These are phyloP conservation scores for Latrodectus elegans DNA, from an alignment of 2,888 invertebrate genomes.

Conservation along the genomic window DNA sequence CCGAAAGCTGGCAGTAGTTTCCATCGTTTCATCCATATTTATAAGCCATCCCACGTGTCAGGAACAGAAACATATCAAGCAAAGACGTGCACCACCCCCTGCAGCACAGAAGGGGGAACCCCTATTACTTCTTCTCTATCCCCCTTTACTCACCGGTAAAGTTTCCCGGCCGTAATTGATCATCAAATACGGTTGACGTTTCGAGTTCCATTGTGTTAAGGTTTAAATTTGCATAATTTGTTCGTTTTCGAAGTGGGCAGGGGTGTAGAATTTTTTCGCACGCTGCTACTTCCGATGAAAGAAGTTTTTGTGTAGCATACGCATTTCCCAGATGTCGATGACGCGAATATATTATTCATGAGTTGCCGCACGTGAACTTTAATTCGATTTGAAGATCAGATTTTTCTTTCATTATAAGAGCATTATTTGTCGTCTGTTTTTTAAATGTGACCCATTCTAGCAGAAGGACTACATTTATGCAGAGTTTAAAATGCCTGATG, in stretches of 20 bases:
- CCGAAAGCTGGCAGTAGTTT: not conserved
- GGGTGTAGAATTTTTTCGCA: not conserved
- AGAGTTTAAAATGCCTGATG: too few relatives aligned
- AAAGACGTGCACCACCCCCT: not conserved
- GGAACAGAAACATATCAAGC: slow-evolving; percentile 27
- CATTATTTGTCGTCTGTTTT: too few relatives aligned
- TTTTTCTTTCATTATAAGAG: not conserved
- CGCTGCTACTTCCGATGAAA: not conserved
- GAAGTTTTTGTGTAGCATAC: not conserved
- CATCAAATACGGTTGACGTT: slow-evolving; percentile 55
- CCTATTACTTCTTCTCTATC: slow-evolving; percentile 21
- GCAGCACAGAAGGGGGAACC: not conserved
- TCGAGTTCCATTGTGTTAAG: slow-evolving; percentile 25
- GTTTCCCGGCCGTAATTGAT: slow-evolving; percentile 40
- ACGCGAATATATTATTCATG: slow-evolving; percentile 12
- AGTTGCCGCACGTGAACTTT: not conserved
- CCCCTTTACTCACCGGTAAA: not conserved
- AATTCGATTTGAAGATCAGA: slow-evolving; percentile 14
- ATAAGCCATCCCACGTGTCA: slow-evolving; percentile 39
- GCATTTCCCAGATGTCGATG: slow-evolving; percentile 15
- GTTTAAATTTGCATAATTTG: slow-evolving; percentile 53
- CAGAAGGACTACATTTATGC: too few relatives aligned
- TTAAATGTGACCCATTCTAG: too few relatives aligned
- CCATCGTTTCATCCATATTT: slow-evolving; percentile 48
- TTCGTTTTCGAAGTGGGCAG: slow-evolving; percentile 31